Evolutionary conservation across 2,113 vertebrate species (phyloP).

Genomic region (Carassius auratus): DNA sequence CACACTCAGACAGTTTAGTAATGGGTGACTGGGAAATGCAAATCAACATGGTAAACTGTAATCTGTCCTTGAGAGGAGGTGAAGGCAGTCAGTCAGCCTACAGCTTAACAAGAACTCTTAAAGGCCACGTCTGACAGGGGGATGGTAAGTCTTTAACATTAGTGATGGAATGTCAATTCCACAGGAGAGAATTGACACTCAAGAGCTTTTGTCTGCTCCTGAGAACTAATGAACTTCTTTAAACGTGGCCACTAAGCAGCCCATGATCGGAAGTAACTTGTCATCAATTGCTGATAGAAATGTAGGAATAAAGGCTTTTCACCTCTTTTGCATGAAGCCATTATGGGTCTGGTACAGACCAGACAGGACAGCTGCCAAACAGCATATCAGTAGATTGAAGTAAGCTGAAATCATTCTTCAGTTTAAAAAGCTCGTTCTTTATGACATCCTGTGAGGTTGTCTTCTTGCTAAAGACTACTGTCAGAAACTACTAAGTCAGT

Average conservation of each 20-base stretch:
- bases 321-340: constrained; percentile 10
- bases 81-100: constrained; percentile 67
- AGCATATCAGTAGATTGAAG: background rate
- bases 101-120: constrained; percentile 69
- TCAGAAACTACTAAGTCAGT: background rate
- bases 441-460: background rate
- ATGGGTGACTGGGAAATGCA: constrained; percentile 64
- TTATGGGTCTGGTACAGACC: background rate
- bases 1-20: constrained; percentile 63
- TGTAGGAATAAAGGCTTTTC: background rate
- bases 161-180: constrained; percentile 66
- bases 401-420: background rate
- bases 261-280: background rate
- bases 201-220: constrained; percentile 51
- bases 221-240: constrained; percentile 49
- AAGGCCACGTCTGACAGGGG: constrained; percentile 58
- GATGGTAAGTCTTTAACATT: constrained; percentile 62
- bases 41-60: constrained; percentile 65
- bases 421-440: constrained; percentile 18
- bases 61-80: constrained; percentile 68
- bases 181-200: constrained; percentile 51
- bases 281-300: background rate
- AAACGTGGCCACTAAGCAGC: constrained; percentile 9
- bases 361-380: background rate
- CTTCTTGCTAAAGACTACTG: background rate